These are phyloP conservation scores for Pedionomus torquatus DNA, from an alignment of 2,113 vertebrate genomes.

Conservation along the genomic window DNA sequence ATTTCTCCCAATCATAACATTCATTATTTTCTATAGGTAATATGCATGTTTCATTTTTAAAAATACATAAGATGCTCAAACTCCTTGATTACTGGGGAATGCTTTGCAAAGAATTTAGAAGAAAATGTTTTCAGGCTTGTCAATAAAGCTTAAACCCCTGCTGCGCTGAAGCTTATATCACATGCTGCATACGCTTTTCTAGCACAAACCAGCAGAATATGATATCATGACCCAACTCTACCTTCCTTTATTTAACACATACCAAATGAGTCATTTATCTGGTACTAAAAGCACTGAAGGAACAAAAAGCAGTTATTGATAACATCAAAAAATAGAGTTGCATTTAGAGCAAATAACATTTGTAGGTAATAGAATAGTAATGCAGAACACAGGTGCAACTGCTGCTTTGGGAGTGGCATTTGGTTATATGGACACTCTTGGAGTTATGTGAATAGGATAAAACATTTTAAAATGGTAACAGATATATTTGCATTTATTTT, in stretches of 20 bases:
- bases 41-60: background rate
- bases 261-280: background rate
- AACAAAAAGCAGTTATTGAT: background rate
- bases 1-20: constrained; percentile 24
- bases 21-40: constrained; percentile 15
- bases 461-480: constrained; percentile 4
- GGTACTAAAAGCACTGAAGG: background rate
- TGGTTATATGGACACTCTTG: background rate
- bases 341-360: background rate
- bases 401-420: background rate
- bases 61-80: background rate
- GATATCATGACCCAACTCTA: background rate
- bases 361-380: background rate
- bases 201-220: background rate
- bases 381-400: background rate
- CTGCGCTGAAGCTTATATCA: background rate
- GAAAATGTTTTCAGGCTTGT: constrained; percentile 2
- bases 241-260: constrained; percentile 10
- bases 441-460: background rate
- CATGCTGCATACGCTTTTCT: background rate
- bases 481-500: constrained; percentile 4
- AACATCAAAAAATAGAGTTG: background rate
- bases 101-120: constrained; percentile 27
- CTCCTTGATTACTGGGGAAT: constrained; percentile 22
- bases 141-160: background rate